phyloP scores from a whole-genome alignment of 2,113 vertebrate species.

The Cathartes aura region DNA sequence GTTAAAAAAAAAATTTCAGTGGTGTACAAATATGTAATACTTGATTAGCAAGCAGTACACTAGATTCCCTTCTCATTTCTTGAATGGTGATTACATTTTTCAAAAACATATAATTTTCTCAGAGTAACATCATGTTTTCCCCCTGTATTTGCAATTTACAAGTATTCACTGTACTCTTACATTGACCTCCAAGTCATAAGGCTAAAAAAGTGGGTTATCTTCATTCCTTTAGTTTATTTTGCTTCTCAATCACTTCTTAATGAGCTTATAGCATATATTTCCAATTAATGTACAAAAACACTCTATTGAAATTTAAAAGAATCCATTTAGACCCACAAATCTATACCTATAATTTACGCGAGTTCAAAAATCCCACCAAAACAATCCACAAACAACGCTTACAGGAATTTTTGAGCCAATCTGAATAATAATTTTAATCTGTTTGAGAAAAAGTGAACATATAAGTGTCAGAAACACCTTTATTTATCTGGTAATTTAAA shows the following conservation, averaged over 20 bases:
- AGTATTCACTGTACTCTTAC: not conserved
- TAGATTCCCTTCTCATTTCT: not conserved
- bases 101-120: not conserved
- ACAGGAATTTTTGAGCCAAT: not conserved
- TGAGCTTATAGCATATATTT: not conserved
- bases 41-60: not conserved
- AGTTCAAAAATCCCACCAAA: not conserved
- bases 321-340: not conserved
- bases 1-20: constrained; percentile 9
- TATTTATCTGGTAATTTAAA: not conserved
- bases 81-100: not conserved
- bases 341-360: not conserved
- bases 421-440: not conserved
- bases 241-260: not conserved
- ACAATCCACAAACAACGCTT: not conserved
- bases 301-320: not conserved
- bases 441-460: not conserved
- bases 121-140: not conserved
- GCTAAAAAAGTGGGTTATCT: not conserved
- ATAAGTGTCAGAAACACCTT: not conserved
- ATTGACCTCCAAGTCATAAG: not conserved
- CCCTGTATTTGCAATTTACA: not conserved
- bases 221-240: not conserved
- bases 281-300: not conserved
- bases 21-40: not conserved